Conservation (phyloP, 2,797 vertebrate genomes). For the Galagoides demidoff region DNA sequence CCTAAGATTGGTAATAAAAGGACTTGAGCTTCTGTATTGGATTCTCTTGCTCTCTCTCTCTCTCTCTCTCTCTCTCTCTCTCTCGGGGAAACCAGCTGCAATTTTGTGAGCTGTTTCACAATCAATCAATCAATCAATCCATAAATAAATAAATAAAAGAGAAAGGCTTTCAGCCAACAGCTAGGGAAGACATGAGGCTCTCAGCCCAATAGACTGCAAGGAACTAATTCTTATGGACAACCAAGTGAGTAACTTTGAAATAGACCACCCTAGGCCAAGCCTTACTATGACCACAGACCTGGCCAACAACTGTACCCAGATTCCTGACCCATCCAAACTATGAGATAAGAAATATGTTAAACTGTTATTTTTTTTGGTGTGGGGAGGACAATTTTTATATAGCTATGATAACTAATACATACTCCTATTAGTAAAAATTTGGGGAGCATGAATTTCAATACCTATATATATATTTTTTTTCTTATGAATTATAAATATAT, state of each 20-base stretch:
- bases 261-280: rapidly evolving
- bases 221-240: background rate
- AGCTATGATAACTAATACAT: background rate
- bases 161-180: background rate
- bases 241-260: background rate
- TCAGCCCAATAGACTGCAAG: background rate
- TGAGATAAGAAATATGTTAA: constrained; percentile 7
- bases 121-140: background rate
- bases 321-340: background rate
- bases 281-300: background rate
- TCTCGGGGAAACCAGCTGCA: background rate
- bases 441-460: background rate
- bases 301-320: background rate
- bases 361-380: background rate
- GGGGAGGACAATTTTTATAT: background rate
- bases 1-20: constrained; percentile 6
- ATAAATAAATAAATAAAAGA: background rate
- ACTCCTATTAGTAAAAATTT: background rate
- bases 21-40: background rate
- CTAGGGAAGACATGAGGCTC: background rate
- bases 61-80: background rate
- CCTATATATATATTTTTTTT: background rate
- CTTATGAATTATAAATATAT: constrained; percentile 38
- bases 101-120: background rate
- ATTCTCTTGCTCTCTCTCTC: background rate